A percentile compares a stretch with the other conserved stretches of the same genome.
Conservation (phyloP, 2,113 vertebrate species). For the Emberiza fucata region DNA sequence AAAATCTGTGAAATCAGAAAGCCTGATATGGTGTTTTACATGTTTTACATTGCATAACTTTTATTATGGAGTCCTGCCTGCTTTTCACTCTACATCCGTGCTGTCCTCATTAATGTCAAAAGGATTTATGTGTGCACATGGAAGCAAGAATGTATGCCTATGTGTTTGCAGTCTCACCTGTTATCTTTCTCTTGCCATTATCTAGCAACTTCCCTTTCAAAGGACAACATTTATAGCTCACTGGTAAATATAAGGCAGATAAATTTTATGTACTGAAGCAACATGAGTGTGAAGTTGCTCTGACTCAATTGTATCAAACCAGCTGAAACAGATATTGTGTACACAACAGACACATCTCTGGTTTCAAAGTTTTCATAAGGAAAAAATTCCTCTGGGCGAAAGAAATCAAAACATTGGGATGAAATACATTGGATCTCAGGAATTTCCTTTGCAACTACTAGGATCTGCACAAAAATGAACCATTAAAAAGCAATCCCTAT, state of each 20-base stretch:
- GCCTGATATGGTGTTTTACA: background rate
- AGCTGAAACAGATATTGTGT: constrained; percentile 41
- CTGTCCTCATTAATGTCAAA: constrained; percentile 29
- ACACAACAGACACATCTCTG: background rate
- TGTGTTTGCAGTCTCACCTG: constrained; percentile 27
- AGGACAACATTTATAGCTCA: constrained; percentile 52
- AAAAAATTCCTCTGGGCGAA: constrained; percentile 19
- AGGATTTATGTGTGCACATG: constrained; percentile 27
- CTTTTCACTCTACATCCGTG: background rate
- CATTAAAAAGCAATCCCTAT: background rate
- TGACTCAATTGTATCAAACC: constrained; percentile 2
- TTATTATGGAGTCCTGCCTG: background rate
- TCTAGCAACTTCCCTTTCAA: constrained; percentile 34
- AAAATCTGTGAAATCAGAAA: background rate
- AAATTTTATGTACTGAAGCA: constrained; percentile 56
- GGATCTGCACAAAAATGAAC: background rate
- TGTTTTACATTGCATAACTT: background rate
- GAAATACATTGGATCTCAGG: background rate
- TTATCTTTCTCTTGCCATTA: constrained; percentile 34
- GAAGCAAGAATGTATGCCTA: background rate
- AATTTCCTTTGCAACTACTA: constrained; percentile 28
- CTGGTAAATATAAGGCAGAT: constrained; percentile 56
- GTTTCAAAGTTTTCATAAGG: constrained; percentile 42
- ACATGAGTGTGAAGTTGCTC: background rate
- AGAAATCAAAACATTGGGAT: constrained; percentile 36